Base-by-base conservation (phyloP, 2,113 vertebrate genomes). In the Bostrychus sinensis region DNA sequence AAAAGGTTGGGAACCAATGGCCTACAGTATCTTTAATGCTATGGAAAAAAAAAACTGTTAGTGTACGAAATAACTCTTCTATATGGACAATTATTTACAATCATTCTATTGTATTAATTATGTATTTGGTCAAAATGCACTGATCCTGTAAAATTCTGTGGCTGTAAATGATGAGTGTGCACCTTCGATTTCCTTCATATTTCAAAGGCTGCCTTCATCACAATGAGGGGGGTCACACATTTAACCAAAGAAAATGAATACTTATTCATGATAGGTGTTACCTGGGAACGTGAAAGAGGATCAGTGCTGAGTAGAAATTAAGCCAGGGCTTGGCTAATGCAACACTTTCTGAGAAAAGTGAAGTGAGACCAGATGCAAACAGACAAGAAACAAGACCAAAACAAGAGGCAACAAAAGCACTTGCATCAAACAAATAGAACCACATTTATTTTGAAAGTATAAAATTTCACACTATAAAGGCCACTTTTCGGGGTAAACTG, bases 361-460 rank as follows among this genome's bases (percentile, higher is more conserved):
- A 78, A 72, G 62, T 46, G 61, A 82, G 66, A 75, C 67, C 38
- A 39, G 57, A 6, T 39, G 42, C 41, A 37, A 30, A 57, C 2
- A 61, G 62, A 60, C 36, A 16, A 34, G 13, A 38, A 56, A 46
- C 55, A 20, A 23, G 13, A 64, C 5, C 23, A 34, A 34, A 34
- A 34, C 32, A 34, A 34, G 9, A 2, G 22, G 26, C 25, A 20
- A n/a, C 48, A 30, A 36, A 8, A 20, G 7, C 3, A 20, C 60
- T 80, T 89, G 83, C 82, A 76, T 82, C 89, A 92, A 91, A 92
- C 90, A 91, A 92, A 91, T 90, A 92, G 90, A 89, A 90, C 89
- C 91, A 93, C 92, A 87, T 93, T 93, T 93, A 93, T 92, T 93
- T 92, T 74, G 74, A 92, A 92, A 92, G 92, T 93, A 93, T 91